Evolutionary conservation across 2,113 vertebrate genomes (phyloP).

Genomic region (Tragelaphus strepsiceros): DNA sequence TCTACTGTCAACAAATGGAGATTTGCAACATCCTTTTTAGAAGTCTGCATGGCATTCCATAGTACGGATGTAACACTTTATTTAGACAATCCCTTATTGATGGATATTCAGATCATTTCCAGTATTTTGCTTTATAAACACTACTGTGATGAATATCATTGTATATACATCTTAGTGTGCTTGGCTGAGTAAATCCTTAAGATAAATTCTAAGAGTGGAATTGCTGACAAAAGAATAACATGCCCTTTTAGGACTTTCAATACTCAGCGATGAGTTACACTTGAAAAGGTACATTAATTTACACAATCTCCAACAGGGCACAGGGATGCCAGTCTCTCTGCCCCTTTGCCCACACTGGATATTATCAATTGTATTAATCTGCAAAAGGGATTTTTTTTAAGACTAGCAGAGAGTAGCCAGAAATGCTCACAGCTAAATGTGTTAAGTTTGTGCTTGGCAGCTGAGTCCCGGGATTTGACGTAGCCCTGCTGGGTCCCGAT

Average conservation of each 20-base stretch:
- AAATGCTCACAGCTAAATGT: not conserved
- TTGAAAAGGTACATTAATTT: not conserved
- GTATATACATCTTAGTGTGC: conserved; percentile 42
- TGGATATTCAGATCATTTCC: conserved; percentile 43
- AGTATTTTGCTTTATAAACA: conserved; percentile 60
- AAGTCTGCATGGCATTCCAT: conserved; percentile 28
- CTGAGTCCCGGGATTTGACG: not conserved
- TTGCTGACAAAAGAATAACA: not conserved
- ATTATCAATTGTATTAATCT: not conserved
- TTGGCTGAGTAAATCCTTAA: conserved; percentile 35
- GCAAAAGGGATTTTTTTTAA: not conserved
- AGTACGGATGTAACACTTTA: conserved; percentile 37
- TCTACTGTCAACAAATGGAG: conserved; percentile 15
- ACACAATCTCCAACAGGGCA: not conserved
- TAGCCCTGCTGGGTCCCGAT: not conserved
- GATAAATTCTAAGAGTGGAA: conserved; percentile 16
- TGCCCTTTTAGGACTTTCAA: not conserved
- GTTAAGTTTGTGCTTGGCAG: not conserved
- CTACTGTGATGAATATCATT: conserved; percentile 38
- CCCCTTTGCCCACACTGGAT: not conserved
- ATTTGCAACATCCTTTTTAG: conserved; percentile 52
- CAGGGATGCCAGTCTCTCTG: not conserved
- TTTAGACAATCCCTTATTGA: conserved; percentile 56
- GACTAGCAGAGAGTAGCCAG: not conserved
- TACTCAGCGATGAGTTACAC: not conserved